A percentile compares a stretch with the other conserved stretches of the same genome.
These are phyloP conservation scores for Verasper variegatus DNA, from an alignment of 2,113 vertebrate species.

Conservation along the genomic window DNA sequence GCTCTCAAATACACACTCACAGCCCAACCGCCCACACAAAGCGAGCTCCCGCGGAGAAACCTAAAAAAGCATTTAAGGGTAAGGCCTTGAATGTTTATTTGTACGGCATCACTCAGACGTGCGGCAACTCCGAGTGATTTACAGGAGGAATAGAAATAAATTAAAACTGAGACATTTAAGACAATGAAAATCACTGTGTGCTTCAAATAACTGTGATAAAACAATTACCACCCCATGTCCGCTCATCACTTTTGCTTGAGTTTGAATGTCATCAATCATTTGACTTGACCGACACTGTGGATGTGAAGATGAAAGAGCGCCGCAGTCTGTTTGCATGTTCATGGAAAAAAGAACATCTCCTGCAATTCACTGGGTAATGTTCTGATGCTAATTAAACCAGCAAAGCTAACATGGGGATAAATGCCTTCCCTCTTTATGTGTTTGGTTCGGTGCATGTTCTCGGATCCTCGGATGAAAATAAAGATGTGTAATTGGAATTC, in stretches of 20 bases:
- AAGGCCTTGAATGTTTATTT: not conserved
- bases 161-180: not conserved
- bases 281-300: not conserved
- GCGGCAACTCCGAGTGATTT: not conserved
- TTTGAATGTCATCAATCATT: slow-evolving; percentile 13
- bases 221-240: slow-evolving; percentile 6
- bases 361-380: slow-evolving; percentile 17
- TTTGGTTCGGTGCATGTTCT: not conserved
- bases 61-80: slow-evolving; percentile 27
- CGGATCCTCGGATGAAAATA: not conserved
- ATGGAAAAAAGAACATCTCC: not conserved
- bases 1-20: slow-evolving; percentile 18
- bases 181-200: slow-evolving; percentile 1
- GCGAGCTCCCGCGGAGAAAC: slow-evolving; percentile 30
- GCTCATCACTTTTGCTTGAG: not conserved
- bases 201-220: slow-evolving; percentile 14
- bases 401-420: not conserved
- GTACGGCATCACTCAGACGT: not conserved
- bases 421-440: not conserved
- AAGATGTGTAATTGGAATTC: not conserved
- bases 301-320: not conserved
- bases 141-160: not conserved
- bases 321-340: no score
- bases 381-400: slow-evolving; percentile 17
- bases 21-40: slow-evolving; percentile 28